These are phyloP conservation scores for Phaenicophaeus curvirostris DNA, from an alignment of 2,797 vertebrate genomes.

Conservation along the genomic window DNA sequence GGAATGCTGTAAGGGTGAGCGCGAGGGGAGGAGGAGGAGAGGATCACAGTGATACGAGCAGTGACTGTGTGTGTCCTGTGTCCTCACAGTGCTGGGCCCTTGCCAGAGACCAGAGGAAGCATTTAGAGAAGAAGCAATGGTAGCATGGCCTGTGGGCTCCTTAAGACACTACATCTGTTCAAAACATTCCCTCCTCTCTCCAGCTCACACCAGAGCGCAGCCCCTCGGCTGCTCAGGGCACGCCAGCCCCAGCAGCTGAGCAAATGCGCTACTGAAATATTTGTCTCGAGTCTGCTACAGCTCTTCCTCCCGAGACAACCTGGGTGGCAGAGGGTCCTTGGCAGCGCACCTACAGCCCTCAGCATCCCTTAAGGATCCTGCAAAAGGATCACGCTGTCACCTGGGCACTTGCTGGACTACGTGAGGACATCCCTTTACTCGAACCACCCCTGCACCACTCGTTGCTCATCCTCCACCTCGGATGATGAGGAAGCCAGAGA, in stretches of 20 bases:
- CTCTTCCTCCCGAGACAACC: not conserved
- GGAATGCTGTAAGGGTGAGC: not conserved
- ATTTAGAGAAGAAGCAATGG: accelerated
- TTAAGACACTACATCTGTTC: not conserved
- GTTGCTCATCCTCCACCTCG: accelerated
- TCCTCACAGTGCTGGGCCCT: not conserved
- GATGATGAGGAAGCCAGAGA: slow-evolving; percentile 50
- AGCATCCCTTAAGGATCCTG: accelerated
- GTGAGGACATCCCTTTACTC: accelerated
- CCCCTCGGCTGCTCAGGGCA: not conserved
- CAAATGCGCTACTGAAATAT: not conserved
- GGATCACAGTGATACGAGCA: not conserved
- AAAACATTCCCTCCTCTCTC: not conserved
- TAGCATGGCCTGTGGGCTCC: not conserved
- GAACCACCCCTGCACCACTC: not conserved
- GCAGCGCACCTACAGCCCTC: not conserved
- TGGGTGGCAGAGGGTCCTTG: not conserved
- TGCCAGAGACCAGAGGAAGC: not conserved
- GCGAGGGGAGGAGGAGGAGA: not conserved
- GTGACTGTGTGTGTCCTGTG: not conserved
- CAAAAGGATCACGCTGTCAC: accelerated
- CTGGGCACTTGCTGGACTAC: accelerated
- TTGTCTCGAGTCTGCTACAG: accelerated
- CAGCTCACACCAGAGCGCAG: not conserved
- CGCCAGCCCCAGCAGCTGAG: not conserved